These are phyloP conservation scores for Morelia viridis DNA, from an alignment of 2,797 vertebrate genomes.

Conservation along the genomic window DNA sequence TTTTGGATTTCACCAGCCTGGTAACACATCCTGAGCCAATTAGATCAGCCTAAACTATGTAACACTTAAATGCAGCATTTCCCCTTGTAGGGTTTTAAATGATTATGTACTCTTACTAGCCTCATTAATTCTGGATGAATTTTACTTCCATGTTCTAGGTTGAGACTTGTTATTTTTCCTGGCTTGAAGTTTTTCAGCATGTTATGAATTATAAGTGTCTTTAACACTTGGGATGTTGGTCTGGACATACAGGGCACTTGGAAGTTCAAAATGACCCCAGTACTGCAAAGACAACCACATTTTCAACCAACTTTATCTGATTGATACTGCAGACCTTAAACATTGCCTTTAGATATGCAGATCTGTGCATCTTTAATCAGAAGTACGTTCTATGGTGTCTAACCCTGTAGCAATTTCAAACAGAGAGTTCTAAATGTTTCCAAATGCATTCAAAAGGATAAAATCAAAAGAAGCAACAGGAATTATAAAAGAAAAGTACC, in stretches of 20 bases:
- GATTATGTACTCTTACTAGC: neutral
- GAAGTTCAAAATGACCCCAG: neutral
- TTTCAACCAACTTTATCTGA: neutral
- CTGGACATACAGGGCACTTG: neutral
- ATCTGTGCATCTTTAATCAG: neutral
- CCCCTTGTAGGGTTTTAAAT: neutral
- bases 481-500: neutral
- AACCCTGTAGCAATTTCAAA: neutral
- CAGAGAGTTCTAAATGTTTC: neutral
- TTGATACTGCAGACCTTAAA: neutral
- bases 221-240: neutral
- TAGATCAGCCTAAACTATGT: conserved; percentile 1
- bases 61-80: neutral
- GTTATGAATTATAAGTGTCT: neutral
- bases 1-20: conserved; percentile 1
- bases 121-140: neutral
- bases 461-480: neutral
- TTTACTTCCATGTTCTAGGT: neutral
- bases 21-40: conserved; percentile 23
- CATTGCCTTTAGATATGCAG: neutral
- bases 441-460: neutral
- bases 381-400: neutral
- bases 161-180: neutral
- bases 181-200: neutral
- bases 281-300: neutral